phyloP scores from a whole-genome alignment of 2,113 vertebrate genomes.

The Monopterus albus region DNA sequence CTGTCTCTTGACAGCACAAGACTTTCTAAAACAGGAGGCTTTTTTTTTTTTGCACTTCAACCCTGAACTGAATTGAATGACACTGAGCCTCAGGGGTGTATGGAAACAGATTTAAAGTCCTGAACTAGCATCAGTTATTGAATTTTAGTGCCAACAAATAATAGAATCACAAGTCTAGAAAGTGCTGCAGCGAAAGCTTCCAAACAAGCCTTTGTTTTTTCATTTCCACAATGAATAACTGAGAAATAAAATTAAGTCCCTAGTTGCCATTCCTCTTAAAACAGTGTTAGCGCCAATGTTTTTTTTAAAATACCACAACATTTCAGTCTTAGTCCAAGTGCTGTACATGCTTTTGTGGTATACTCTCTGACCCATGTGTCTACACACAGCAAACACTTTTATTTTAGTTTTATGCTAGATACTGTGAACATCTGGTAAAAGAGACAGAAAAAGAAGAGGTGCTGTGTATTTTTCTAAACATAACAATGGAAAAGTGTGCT shows the following conservation, averaged over 20 bases:
- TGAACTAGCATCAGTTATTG: slow-evolving; percentile 35
- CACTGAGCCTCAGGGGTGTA: slow-evolving; percentile 1
- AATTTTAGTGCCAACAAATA: slow-evolving; percentile 26
- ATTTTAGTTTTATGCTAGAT: slow-evolving; percentile 53
- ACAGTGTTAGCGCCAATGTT: slow-evolving; percentile 57
- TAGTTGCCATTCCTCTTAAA: slow-evolving; percentile 57
- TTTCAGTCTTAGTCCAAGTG: slow-evolving; percentile 44
- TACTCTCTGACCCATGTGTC: background rate
- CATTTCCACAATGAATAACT: slow-evolving; percentile 67
- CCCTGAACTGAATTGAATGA: slow-evolving; percentile 8
- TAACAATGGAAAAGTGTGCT: slow-evolving; percentile 43
- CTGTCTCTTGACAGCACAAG: slow-evolving; percentile 36
- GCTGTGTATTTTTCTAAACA: slow-evolving; percentile 7
- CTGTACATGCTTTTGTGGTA: background rate
- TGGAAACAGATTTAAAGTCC: slow-evolving; percentile 47
- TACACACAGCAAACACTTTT: slow-evolving; percentile 7
- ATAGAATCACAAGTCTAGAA: slow-evolving; percentile 11
- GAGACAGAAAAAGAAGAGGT: slow-evolving; percentile 18
- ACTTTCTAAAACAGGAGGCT: slow-evolving; percentile 12
- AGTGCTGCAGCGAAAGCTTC: slow-evolving; percentile 29
- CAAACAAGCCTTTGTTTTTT: slow-evolving; percentile 35
- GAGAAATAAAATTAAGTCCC: slow-evolving; percentile 65
- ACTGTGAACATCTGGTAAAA: slow-evolving; percentile 30
- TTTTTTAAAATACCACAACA: slow-evolving; percentile 62
- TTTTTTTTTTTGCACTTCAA: background rate